These are phyloP conservation scores for Tetranychus piercei DNA, from an alignment of 2,888 invertebrate genomes.

Conservation along the genomic window DNA sequence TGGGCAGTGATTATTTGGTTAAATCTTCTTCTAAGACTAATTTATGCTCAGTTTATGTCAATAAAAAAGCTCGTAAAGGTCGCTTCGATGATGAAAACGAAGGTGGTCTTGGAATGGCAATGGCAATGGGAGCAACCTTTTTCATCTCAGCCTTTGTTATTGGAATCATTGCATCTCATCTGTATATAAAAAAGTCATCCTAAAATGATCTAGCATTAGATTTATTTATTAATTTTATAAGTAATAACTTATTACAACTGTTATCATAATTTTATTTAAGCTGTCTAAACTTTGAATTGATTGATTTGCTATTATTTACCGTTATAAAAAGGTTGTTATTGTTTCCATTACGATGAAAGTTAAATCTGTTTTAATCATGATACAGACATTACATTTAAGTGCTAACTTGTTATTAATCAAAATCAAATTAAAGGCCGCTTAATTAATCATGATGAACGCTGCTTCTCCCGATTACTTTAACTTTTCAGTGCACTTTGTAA, in stretches of 20 bases:
- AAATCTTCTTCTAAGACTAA: not conserved
- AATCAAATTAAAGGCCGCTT: no score
- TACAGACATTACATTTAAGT: no score
- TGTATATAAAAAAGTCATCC: not conserved
- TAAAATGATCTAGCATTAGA: not conserved
- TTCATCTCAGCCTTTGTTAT: not conserved
- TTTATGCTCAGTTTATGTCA: not conserved
- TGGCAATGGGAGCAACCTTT: not conserved
- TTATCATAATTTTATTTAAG: not conserved
- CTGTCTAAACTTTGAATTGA: no score
- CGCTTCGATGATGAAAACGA: not conserved
- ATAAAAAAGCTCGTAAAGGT: not conserved
- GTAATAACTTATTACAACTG: not conserved
- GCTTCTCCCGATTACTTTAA: no score
- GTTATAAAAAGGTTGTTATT: no score
- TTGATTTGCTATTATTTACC: no score
- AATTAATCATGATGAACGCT: no score
- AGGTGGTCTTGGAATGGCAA: not conserved
- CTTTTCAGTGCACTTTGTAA: no score
- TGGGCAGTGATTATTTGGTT: not conserved
- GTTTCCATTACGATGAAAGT: no score
- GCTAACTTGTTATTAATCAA: no score
- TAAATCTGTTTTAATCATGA: no score
- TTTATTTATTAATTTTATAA: not conserved
- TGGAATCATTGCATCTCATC: not conserved